Percentiles rank a stretch among this genome's conserved stretches.
phyloP scores from a whole-genome alignment of 2,888 invertebrate genomes.

The Hofmannophila pseudospretella region DNA sequence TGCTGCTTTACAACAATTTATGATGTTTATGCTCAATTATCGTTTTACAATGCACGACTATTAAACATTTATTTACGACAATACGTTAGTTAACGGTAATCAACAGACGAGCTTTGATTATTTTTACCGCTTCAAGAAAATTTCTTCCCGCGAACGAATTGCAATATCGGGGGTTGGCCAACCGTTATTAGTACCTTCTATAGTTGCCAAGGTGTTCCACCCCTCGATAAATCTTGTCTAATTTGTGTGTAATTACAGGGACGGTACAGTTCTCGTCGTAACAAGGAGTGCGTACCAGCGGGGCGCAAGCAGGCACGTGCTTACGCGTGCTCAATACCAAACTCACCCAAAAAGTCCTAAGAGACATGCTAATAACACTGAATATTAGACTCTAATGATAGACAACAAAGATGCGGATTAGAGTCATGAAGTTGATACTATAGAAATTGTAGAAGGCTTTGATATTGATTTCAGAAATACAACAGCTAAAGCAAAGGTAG shows the following conservation, averaged over 20 bases:
- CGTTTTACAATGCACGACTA: conserved; percentile 3
- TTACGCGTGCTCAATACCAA: conserved; percentile 51
- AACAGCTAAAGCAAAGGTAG: conserved; percentile 36
- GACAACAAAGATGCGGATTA: conserved; percentile 18
- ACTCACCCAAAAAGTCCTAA: conserved; percentile 26
- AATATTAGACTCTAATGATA: conserved; percentile 24
- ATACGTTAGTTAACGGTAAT: too few relatives aligned
- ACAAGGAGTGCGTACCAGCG: conserved; percentile 75
- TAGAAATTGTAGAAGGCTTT: conserved; percentile 36
- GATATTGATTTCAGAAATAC: conserved; percentile 35
- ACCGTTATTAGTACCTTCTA: conserved; percentile 73
- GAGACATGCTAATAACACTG: conserved; percentile 12
- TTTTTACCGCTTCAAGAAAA: conserved; percentile 2
- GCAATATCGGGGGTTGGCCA: conserved; percentile 70
- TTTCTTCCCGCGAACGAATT: conserved; percentile 58
- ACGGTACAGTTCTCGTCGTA: conserved; percentile 69
- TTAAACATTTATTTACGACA: not conserved
- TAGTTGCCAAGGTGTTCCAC: conserved; percentile 77
- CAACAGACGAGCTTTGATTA: not conserved
- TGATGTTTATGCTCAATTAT: conserved; percentile 6
- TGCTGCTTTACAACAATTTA: conserved; percentile 19
- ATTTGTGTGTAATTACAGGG: conserved; percentile 78
- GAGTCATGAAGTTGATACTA: conserved; percentile 12
- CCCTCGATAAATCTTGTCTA: conserved; percentile 78
- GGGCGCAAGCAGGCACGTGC: conserved; percentile 71